phyloP scores from a whole-genome alignment of 35 echinoderm and acorn worm species.

The Hemicentrotus pulcherrimus region DNA sequence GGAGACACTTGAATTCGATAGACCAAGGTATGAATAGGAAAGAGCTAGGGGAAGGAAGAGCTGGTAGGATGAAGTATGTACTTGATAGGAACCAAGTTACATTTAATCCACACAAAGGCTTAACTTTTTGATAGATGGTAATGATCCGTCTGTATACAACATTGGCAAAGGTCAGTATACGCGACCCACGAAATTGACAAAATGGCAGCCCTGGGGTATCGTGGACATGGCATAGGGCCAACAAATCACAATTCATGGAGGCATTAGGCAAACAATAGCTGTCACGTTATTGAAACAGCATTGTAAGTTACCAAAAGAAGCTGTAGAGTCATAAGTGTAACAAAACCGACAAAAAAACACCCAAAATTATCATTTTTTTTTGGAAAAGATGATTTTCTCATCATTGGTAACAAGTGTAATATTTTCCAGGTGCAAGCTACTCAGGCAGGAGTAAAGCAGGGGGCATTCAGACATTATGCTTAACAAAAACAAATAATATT shows the following conservation, averaged over 20 bases:
- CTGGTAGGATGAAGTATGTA: not conserved
- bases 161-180: not conserved
- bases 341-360: not conserved
- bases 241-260: not conserved
- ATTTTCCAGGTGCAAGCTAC: not conserved
- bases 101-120: not conserved
- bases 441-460: not conserved
- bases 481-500: not conserved
- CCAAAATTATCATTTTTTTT: not conserved
- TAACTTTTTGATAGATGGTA: not conserved
- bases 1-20: too few relatives aligned
- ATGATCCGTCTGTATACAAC: not conserved
- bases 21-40: not conserved
- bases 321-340: not conserved
- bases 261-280: not conserved
- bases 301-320: not conserved
- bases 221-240: not conserved
- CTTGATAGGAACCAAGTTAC: not conserved
- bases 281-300: not conserved
- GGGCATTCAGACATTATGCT: not conserved
- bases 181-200: not conserved
- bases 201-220: not conserved
- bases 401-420: not conserved
- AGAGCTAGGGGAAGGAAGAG: not conserved
- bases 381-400: not conserved